Base-by-base conservation (phyloP, 2,888 invertebrate species). In the Netelia inedita region DNA sequence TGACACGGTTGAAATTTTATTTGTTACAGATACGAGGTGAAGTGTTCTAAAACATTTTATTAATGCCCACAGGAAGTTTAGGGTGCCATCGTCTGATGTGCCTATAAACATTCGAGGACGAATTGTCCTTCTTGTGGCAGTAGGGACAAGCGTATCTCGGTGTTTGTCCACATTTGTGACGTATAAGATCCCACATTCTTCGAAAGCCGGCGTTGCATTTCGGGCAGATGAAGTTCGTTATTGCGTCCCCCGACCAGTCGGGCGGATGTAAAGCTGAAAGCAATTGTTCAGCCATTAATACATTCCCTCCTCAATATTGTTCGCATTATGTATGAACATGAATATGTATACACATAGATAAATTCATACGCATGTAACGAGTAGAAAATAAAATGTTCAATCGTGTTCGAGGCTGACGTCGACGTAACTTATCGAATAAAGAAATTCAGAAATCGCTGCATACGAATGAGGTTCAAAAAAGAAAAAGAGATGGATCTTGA, bases 61-160 rank as follows among this genome's bases (percentile, higher is more conserved):
- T 92, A 28, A 93, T 91, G 46, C 90, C 88, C 57, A 93, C 91
- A 0, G 91, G 91, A 66, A 90, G 66, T n/a, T 89, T 88, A 0
- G 93, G 92, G 85, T 94, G 93, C 93, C 93, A 93, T 11, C 93
- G 88, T 79, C 93, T 89, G n/a, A 93, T 91, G 85, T 93, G 94
- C 71, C 93, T 90, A 82, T 93, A 93, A 85, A 93, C 91, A 85
- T 93, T 93, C 23, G 93, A 93, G 9, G 93, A 93, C 5, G 93
- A 93, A 85, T 94, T 93, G 81, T 94, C 93, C 88, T 92, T 93
- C 85, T 93, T 92, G 79, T 90, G 91, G 87, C 94, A 94, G 86
- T 93, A 93, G 1, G 93, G 93, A 89, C 94, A 94, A 57, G 91
- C 92, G 85, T 93, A 94, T 86, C 94, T 91, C 50, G 93, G 93